These are phyloP conservation scores for Phrynocephalus forsythii DNA, from an alignment of 2,797 vertebrate genomes.

Conservation along the genomic window DNA sequence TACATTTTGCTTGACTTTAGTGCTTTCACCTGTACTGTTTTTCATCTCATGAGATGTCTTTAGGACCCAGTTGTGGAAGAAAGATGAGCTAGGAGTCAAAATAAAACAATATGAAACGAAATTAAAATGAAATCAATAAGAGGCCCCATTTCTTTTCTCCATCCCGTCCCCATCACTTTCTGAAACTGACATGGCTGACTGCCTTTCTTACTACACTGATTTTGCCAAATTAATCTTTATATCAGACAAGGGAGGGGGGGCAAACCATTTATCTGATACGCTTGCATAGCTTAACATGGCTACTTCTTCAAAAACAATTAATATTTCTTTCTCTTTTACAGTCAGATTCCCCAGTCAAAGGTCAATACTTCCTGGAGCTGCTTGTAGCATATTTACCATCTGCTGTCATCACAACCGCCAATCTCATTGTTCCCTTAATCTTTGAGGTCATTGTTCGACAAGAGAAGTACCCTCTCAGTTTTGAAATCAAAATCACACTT, in stretches of 20 bases:
- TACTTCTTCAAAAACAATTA: neutral
- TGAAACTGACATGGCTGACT: neutral
- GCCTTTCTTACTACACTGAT: neutral
- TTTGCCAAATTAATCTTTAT: neutral
- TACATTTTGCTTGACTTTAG: too few relatives aligned
- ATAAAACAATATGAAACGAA: too few relatives aligned
- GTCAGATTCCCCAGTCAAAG: neutral
- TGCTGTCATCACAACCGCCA: slow-evolving; percentile 84
- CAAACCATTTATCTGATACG: too few relatives aligned
- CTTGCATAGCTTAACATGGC: too few relatives aligned
- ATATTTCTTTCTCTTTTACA: slow-evolving; percentile 27
- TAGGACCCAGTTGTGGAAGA: too few relatives aligned
- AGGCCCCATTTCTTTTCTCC: neutral
- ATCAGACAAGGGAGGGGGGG: too few relatives aligned
- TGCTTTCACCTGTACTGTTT: too few relatives aligned
- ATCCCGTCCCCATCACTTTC: too few relatives aligned
- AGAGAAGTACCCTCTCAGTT: slow-evolving; percentile 83
- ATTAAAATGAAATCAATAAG: too few relatives aligned
- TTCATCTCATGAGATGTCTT: too few relatives aligned
- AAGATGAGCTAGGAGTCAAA: too few relatives aligned
- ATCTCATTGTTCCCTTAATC: slow-evolving; percentile 85
- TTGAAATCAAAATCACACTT: slow-evolving; percentile 82
- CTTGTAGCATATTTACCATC: slow-evolving; percentile 86
- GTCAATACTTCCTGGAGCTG: slow-evolving; percentile 73
- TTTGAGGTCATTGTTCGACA: slow-evolving; percentile 81